These are phyloP conservation scores for Bufo bufo DNA, from an alignment of 2,113 vertebrate species.

Conservation along the genomic window DNA sequence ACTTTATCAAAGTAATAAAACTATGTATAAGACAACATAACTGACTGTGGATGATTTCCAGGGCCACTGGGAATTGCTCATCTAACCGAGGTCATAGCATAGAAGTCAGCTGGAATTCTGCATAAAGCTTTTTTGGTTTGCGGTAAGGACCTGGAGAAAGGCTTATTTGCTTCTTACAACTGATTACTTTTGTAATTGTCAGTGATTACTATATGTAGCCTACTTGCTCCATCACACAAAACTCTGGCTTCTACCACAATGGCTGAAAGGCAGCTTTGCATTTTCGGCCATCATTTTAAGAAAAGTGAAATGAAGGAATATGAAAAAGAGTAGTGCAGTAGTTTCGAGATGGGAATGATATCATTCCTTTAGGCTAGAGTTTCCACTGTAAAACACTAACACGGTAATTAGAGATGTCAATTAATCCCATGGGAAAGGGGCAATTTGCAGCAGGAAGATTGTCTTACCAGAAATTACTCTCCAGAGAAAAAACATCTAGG, in stretches of 20 bases:
- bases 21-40: not conserved
- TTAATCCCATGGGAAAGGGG: conserved; percentile 16
- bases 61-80: not conserved
- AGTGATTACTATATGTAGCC: not conserved
- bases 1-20: no score
- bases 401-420: conserved; percentile 48
- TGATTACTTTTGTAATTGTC: not conserved
- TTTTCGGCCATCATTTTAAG: not conserved
- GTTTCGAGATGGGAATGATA: conserved; percentile 31
- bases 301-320: not conserved
- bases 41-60: not conserved
- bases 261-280: not conserved
- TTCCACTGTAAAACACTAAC: conserved; percentile 33
- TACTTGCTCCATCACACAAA: not conserved
- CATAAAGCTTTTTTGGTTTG: not conserved
- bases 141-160: not conserved
- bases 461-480: conserved; percentile 47
- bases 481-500: conserved; percentile 14
- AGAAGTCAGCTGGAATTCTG: not conserved
- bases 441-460: conserved; percentile 42
- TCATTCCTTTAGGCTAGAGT: conserved; percentile 22
- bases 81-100: not conserved
- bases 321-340: not conserved
- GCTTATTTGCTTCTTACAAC: not conserved
- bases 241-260: not conserved